Evolutionary conservation across 1,140 invertebrate genomes (phyloP).

Genomic region (Portunus trituberculatus): DNA sequence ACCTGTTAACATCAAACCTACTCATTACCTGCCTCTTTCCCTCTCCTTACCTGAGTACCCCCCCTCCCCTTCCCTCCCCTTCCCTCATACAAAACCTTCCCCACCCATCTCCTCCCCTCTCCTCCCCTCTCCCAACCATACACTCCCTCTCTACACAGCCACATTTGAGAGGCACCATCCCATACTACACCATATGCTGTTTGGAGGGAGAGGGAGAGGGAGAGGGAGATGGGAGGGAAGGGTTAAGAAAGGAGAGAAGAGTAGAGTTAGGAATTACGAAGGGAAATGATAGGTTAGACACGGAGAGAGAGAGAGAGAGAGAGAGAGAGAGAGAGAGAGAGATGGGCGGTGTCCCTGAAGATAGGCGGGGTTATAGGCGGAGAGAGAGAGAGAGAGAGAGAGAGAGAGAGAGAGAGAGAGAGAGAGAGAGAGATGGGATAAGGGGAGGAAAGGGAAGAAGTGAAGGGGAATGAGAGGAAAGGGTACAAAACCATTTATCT

Average conservation of each 20-base stretch:
- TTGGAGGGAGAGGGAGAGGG: not conserved
- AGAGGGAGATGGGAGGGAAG: no score
- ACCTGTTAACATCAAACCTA: slow-evolving; percentile 1
- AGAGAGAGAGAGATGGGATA: not conserved
- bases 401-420: not conserved
- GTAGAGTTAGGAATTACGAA: not conserved
- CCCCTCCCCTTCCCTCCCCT: not conserved
- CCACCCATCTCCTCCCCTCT: not conserved
- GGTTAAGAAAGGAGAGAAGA: not conserved
- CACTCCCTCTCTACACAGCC: no score
- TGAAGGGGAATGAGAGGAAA: not conserved
- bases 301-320: slow-evolving; percentile 35
- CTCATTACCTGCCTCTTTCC: not conserved
- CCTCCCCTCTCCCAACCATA: not conserved
- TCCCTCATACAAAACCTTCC: not conserved
- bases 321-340: not conserved
- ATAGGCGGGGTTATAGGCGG: not conserved
- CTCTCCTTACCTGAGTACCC: not conserved
- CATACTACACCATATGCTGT: not conserved
- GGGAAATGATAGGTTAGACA: slow-evolving; percentile 12
- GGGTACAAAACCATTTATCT: not conserved
- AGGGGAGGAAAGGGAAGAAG: not conserved
- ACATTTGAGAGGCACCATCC: no score
- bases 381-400: not conserved
- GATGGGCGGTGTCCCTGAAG: not conserved